Evolutionary conservation across 2,113 vertebrate genomes (phyloP).

Genomic region (Archilochus colubris): DNA sequence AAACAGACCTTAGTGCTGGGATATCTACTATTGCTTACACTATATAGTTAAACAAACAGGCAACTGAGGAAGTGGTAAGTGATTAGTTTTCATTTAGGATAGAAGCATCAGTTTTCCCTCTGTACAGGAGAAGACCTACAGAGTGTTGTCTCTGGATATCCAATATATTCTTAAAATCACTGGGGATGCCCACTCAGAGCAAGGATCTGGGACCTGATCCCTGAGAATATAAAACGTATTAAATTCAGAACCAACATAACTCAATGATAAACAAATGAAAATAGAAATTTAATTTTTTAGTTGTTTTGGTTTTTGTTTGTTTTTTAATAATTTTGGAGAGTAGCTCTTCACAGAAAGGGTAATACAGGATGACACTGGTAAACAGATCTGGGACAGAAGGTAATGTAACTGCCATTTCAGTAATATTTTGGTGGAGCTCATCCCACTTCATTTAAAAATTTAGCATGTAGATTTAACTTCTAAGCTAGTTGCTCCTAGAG

Average conservation of each 20-base stretch:
- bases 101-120: not conserved
- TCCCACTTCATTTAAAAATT: not conserved
- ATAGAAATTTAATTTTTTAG: not conserved
- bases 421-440: not conserved
- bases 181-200: fast-evolving
- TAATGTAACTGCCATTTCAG: not conserved
- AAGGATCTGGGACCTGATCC: not conserved
- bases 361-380: not conserved
- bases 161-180: not conserved
- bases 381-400: not conserved
- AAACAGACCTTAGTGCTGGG: not conserved
- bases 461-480: not conserved
- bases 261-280: not conserved
- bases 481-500: not conserved
- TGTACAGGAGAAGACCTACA: not conserved
- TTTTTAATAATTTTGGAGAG: not conserved
- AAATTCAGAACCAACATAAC: not conserved
- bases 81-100: not conserved
- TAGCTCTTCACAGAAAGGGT: not conserved
- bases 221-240: not conserved
- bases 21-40: not conserved
- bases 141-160: not conserved
- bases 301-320: not conserved
- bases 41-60: not conserved
- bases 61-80: not conserved